Conservation (phyloP, 2,113 vertebrate species). For the Perccottus glenii region DNA sequence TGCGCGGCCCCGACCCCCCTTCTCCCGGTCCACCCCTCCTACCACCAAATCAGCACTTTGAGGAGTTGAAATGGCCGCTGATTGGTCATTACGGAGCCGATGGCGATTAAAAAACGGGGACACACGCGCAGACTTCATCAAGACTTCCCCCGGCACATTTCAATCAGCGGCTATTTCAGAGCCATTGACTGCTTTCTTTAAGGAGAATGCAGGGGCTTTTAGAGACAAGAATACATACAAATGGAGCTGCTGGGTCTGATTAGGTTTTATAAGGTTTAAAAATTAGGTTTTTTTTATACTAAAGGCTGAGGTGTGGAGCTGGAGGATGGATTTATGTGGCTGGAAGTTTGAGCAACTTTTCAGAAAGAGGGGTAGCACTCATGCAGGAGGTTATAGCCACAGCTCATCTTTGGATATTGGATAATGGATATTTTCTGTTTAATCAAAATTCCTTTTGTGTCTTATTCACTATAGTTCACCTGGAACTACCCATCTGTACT, state of each 20-base stretch:
- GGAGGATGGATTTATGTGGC: neutral
- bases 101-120: constrained; percentile 19
- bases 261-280: neutral
- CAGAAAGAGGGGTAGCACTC: no score
- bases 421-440: no score
- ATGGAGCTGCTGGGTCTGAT: neutral
- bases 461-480: no score
- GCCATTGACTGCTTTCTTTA: neutral
- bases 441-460: no score
- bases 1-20: no score
- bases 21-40: neutral
- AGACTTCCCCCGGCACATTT: neutral
- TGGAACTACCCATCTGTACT: no score
- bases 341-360: neutral
- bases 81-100: constrained; percentile 45
- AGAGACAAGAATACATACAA: neutral
- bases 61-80: constrained; percentile 43
- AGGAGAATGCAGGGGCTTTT: neutral
- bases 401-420: no score
- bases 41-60: constrained; percentile 38
- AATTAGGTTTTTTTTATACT: no score
- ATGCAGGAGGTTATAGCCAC: no score
- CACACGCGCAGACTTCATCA: neutral
- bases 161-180: neutral
- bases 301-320: neutral